These are phyloP conservation scores for Drosophila pectinifera DNA, from an alignment of 1,140 invertebrate species.

Conservation along the genomic window DNA sequence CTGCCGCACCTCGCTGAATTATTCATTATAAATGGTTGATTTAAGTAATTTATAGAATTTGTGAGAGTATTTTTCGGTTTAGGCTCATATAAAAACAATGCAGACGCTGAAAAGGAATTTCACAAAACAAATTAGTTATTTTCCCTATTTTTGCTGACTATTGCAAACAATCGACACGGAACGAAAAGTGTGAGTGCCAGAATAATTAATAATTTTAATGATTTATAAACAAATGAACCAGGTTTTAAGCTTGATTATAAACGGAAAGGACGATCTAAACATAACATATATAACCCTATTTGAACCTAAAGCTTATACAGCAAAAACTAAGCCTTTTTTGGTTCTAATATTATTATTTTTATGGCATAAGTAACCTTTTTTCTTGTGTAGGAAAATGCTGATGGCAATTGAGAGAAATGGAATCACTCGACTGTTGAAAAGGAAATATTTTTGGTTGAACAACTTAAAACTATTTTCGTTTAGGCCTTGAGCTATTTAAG, in stretches of 20 bases:
- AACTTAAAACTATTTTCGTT: background rate
- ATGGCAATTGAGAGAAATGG: background rate
- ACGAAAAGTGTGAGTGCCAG: background rate
- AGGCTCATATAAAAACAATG: conserved; percentile 18
- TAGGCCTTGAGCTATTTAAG: background rate
- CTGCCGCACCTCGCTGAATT: conserved; percentile 44
- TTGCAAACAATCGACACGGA: background rate
- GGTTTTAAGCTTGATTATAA: too few relatives aligned
- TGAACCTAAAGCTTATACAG: background rate
- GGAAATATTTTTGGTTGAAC: conserved; percentile 6
- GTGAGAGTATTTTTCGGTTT: conserved; percentile 34
- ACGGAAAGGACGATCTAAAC: too few relatives aligned
- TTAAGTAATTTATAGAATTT: conserved; percentile 70
- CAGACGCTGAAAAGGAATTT: conserved; percentile 4
- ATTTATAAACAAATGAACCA: too few relatives aligned
- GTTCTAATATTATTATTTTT: background rate
- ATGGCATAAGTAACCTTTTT: background rate
- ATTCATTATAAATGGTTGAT: conserved; percentile 71
- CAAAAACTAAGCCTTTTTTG: background rate
- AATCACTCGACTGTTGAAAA: background rate
- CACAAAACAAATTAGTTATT: conserved; percentile 1
- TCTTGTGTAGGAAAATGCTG: background rate
- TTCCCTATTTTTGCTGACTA: background rate
- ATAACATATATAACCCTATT: background rate
- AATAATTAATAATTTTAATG: background rate